Evolutionary conservation across 2,113 vertebrate species (phyloP).

Genomic region (Penelope pileata): DNA sequence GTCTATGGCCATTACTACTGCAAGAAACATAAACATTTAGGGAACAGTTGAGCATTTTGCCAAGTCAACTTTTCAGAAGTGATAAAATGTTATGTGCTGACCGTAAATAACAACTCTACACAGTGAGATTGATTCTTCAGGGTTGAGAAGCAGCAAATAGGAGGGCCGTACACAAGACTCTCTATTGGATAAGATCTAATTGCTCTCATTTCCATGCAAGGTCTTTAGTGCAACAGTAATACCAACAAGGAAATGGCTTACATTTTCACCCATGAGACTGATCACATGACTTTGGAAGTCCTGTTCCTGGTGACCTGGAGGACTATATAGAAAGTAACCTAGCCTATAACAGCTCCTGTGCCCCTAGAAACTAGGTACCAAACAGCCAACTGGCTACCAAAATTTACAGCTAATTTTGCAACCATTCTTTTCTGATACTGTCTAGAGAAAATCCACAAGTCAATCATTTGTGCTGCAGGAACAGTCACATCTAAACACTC

Average conservation of each 20-base stretch:
- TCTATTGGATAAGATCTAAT: neutral
- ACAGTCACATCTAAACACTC: neutral
- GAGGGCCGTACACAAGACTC: neutral
- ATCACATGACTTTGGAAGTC: neutral
- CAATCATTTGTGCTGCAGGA: neutral
- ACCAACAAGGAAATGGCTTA: neutral
- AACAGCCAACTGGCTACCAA: neutral
- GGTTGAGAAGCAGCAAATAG: neutral
- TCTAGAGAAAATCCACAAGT: neutral
- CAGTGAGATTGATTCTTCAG: neutral
- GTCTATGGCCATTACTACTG: neutral
- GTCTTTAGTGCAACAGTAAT: neutral
- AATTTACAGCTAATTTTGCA: neutral
- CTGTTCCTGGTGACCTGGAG: neutral
- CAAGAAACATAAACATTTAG: neutral
- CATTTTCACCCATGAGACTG: neutral
- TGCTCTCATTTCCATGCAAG: neutral
- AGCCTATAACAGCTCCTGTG: neutral
- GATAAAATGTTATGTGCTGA: neutral
- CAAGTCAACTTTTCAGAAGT: conserved; percentile 12
- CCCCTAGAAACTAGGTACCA: neutral
- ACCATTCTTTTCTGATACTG: neutral
- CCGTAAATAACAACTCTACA: neutral
- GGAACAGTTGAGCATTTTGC: neutral
- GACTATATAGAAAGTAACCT: neutral